phyloP scores from a whole-genome alignment of 2,888 invertebrate species.

The Diarsia brunnea region DNA sequence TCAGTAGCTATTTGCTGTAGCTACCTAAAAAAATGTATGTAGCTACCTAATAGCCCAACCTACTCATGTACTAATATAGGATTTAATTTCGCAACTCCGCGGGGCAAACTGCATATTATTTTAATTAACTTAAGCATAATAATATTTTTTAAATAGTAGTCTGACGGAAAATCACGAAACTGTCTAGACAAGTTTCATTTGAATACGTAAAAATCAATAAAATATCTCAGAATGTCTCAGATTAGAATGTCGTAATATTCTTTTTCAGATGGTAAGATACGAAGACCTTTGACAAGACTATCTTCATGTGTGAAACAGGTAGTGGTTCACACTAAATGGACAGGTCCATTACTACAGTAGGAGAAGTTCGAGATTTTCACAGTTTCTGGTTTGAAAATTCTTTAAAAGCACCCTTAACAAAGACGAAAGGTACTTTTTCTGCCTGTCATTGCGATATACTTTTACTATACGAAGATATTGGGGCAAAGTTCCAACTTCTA shows the following conservation, averaged over 20 bases:
- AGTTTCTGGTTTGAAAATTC: no score
- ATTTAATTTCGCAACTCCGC: background rate
- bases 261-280: background rate
- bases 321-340: no score
- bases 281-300: background rate
- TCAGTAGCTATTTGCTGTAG: background rate
- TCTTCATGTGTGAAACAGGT: no score
- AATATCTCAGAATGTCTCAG: background rate
- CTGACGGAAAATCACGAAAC: background rate
- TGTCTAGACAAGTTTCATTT: background rate
- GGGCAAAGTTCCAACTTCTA: no score
- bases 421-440: no score
- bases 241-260: background rate
- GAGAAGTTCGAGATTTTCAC: no score
- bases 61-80: background rate
- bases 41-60: background rate
- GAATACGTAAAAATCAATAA: background rate
- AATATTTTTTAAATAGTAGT: background rate
- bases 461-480: no score
- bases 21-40: background rate
- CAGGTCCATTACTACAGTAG: no score
- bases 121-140: no score
- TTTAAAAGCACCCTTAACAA: no score
- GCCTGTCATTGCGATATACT: no score
- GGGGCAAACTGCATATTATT: no score